phyloP scores from a whole-genome alignment of 53 echinoderm and acorn worm species.

The Temnopleurus reevesii region DNA sequence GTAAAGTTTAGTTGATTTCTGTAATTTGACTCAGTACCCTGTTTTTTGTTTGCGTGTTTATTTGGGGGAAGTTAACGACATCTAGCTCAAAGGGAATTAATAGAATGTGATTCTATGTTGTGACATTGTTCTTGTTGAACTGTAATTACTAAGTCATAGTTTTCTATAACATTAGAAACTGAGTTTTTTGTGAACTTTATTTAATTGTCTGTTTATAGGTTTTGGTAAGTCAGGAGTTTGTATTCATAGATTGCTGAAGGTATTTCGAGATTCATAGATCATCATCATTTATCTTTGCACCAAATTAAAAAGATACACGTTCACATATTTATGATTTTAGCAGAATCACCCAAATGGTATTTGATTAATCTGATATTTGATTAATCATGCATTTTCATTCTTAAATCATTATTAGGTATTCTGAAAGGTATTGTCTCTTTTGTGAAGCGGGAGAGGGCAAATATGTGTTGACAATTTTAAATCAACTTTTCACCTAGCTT shows the following conservation, averaged over 20 bases:
- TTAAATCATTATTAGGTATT: too few species aligned
- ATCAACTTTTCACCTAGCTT: too few species aligned
- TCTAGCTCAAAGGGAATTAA: not conserved
- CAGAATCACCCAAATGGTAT: not conserved
- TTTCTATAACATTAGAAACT: not conserved
- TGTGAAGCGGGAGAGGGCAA: too few species aligned
- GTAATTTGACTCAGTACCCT: not conserved
- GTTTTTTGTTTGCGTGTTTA: not conserved
- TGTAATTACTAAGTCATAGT: not conserved
- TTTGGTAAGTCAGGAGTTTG: constrained; percentile 12
- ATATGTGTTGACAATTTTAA: too few species aligned
- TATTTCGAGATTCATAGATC: not conserved
- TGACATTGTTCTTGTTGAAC: constrained; percentile 19
- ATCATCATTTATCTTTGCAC: not conserved
- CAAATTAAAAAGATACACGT: not conserved
- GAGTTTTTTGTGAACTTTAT: not conserved
- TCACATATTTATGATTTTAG: not conserved
- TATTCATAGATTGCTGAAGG: not conserved
- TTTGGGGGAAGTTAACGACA: not conserved
- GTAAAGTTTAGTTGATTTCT: not conserved
- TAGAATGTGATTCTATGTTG: not conserved
- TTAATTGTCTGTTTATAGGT: constrained; percentile 11
- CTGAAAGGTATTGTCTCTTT: not conserved
- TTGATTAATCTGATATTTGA: too few species aligned
- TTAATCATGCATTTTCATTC: too few species aligned